Percentiles rank a stretch among this genome's conserved stretches.
Evolutionary conservation across 2,888 invertebrate genomes (phyloP).

Genomic region (Nasonovia ribisnigri): DNA sequence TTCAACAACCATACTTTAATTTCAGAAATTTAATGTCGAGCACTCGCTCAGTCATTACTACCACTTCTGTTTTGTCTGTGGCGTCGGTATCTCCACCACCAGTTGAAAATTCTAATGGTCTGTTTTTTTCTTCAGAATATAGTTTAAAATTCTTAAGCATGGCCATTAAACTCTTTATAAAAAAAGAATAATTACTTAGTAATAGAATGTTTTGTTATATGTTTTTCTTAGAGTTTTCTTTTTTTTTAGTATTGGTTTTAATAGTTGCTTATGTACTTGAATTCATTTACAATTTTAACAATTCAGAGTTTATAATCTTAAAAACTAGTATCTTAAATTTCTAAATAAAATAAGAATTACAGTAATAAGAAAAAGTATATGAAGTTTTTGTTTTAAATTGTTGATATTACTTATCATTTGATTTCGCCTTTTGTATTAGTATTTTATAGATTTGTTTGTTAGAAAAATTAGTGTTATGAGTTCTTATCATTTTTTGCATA

Average conservation of each 20-base stretch:
- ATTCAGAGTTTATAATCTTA: not conserved
- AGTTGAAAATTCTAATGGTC: slow-evolving; percentile 61
- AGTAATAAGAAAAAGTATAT: not conserved
- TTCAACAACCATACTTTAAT: slow-evolving; percentile 63
- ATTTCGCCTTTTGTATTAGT: not conserved
- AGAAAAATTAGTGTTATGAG: not conserved
- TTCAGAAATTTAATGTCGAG: slow-evolving; percentile 68
- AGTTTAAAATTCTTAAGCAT: slow-evolving; percentile 28
- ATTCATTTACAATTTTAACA: not conserved
- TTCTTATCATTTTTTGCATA: not conserved
- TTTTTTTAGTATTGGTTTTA: slow-evolving; percentile 6
- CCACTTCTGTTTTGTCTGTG: slow-evolving; percentile 64
- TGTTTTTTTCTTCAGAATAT: slow-evolving; percentile 38
- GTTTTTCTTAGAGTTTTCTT: not conserved
- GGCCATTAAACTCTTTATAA: not conserved
- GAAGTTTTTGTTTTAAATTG: not conserved
- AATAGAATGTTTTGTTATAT: not conserved
- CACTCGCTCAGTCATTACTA: slow-evolving; percentile 67
- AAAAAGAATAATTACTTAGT: not conserved
- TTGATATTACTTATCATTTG: not conserved
- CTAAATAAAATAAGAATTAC: no score
- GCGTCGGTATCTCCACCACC: slow-evolving; percentile 51
- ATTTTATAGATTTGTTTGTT: slow-evolving; percentile 15
- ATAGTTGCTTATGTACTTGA: not conserved
- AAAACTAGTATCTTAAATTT: not conserved